Conservation (phyloP, 2,888 invertebrate species). For the Oithona nana region DNA sequence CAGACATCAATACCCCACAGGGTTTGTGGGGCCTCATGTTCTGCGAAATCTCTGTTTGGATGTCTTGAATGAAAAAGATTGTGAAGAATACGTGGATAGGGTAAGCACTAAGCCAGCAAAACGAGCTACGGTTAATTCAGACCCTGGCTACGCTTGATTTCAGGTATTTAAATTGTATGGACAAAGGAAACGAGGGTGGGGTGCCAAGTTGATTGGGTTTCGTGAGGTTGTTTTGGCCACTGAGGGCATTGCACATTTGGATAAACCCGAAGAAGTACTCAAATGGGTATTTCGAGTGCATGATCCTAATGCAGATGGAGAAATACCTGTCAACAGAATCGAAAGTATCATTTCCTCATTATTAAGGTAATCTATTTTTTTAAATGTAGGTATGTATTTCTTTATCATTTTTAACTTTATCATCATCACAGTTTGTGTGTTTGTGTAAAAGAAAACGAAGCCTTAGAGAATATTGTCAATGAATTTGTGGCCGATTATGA, state of each 20-base stretch:
- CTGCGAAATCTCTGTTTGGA: background rate
- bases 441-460: background rate
- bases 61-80: background rate
- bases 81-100: background rate
- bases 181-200: constrained; percentile 3
- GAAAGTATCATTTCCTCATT: background rate
- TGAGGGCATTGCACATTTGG: background rate
- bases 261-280: background rate
- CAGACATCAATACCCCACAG: background rate
- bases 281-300: constrained; percentile 10
- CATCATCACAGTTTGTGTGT: background rate
- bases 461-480: background rate
- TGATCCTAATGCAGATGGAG: constrained; percentile 1
- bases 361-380: background rate
- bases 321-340: background rate
- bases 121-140: too few species aligned
- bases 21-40: background rate
- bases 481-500: background rate
- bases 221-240: constrained; percentile 5
- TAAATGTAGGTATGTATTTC: background rate
- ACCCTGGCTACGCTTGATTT: too few species aligned
- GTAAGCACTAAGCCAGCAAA: too few species aligned
- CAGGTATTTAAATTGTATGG: constrained; percentile 1
- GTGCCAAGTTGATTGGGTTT: constrained; percentile 6
- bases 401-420: background rate